Percentiles rank a stretch among this genome's conserved stretches.
Conservation (phyloP, 2,113 vertebrate genomes). For the Cyanistes caeruleus region DNA sequence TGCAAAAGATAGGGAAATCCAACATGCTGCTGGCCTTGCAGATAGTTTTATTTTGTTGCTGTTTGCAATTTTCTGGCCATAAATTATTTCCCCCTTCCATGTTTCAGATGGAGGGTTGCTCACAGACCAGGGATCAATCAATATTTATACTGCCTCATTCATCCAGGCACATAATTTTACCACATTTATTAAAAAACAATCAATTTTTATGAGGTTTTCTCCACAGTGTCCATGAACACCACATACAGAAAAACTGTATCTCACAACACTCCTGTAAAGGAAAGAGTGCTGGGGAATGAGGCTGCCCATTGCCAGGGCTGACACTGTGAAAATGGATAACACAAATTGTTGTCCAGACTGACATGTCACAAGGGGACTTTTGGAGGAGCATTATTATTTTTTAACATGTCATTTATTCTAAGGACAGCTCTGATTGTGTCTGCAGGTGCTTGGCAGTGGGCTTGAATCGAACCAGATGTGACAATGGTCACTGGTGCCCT, state of each 20-base stretch:
- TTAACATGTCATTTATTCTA: not conserved
- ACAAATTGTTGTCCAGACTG: not conserved
- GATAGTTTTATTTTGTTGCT: not conserved
- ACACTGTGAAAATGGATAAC: not conserved
- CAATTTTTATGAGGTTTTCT: not conserved
- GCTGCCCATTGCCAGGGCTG: not conserved
- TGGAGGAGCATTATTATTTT: not conserved
- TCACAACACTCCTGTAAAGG: not conserved
- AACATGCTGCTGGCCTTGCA: not conserved
- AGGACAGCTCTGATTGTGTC: not conserved
- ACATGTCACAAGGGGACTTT: not conserved
- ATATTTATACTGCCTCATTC: not conserved
- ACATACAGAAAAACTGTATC: not conserved
- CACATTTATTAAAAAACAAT: not conserved
- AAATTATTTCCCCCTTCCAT: not conserved
- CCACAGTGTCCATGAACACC: not conserved
- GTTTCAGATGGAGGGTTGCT: not conserved
- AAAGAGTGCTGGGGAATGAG: not conserved
- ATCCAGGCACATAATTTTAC: not conserved
- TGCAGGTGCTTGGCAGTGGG: not conserved
- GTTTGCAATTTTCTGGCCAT: not conserved
- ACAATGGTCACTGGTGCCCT: not conserved
- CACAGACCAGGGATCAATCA: not conserved
- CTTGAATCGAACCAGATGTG: not conserved
- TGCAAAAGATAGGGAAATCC: not conserved